Evolutionary conservation across 2,888 invertebrate species (phyloP), one percentile per base, ranked within the genome.

Genomic region (Synanthedon formicaeformis): DNA sequence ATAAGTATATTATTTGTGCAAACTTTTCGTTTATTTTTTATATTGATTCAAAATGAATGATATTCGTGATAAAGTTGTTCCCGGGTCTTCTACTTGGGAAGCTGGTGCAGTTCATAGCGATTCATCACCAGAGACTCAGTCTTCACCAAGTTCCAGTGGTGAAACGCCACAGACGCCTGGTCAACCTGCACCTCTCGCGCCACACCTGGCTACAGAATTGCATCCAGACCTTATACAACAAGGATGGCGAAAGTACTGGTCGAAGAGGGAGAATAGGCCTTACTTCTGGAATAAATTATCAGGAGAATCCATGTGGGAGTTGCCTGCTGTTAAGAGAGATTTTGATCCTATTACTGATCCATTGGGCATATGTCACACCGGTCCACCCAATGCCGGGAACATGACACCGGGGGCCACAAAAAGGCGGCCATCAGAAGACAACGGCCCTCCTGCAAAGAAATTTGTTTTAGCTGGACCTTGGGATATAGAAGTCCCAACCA

Each of bases 171-270:
- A 90, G 58, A 90, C 90, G 8, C 90, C 91, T 10, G 90, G 90
- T 52, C 84, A 88, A 48, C 91, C 91, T n/a, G 89, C 79, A 49
- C 88, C 82, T 2, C 68, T 86, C 23, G 84, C 86, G 4, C 82
- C 81, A 34, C 85, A 86, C 59, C 75, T 85, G 45, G 82, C 84
- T 48, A 82, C 84, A 4, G 88, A 88, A 45, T 66, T 88, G 53
- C 88, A 87, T 58, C 87, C 88, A 48, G 88, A 88, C 64, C 71
- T 88, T 40, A 62, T 91, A 6, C 94, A 95, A 71, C 96, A 96
- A 72, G 98, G 98, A 4, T 98, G 98, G 98, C 91, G 97, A 57
- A 96, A 96, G 68, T 97, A 95, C 78, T 98, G 98, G 98, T 98
- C 97, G 16, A 96, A 96, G 72, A 88, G 98, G 53, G 98, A 98